These are phyloP conservation scores for Eristalis intricaria DNA, from an alignment of 2,888 invertebrate species.

Conservation along the genomic window DNA sequence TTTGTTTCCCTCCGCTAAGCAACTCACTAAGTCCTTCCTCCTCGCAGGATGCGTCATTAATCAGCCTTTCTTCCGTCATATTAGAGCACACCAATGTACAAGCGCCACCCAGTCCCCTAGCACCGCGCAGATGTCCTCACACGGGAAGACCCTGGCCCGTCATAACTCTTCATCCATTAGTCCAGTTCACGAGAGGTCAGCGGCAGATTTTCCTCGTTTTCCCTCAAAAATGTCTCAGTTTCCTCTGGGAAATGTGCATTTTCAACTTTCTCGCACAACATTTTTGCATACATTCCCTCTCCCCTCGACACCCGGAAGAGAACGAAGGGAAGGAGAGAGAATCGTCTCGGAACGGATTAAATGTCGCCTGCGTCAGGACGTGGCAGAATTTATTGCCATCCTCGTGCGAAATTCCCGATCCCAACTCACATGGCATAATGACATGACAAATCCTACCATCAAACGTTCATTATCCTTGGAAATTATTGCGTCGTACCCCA, in stretches of 20 bases:
- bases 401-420: slow-evolving; percentile 48
- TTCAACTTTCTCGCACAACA: slow-evolving; percentile 50
- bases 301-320: not conserved
- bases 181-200: slow-evolving; percentile 25
- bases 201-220: slow-evolving; percentile 3
- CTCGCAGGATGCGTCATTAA: not conserved
- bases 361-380: slow-evolving; percentile 32
- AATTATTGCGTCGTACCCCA: slow-evolving; percentile 56
- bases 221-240: slow-evolving; percentile 6
- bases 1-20: not conserved
- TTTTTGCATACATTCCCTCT: slow-evolving; percentile 54
- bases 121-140: slow-evolving; percentile 42
- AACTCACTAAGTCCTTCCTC: not conserved
- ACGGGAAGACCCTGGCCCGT: not conserved
- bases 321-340: not conserved
- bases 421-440: slow-evolving; percentile 64
- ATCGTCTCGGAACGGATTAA: slow-evolving; percentile 59
- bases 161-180: slow-evolving; percentile 40
- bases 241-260: slow-evolving; percentile 55
- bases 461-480: slow-evolving; percentile 53
- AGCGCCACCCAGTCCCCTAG: not conserved
- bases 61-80: not conserved
- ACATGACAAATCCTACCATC: slow-evolving; percentile 66
- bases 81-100: not conserved
- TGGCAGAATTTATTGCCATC: slow-evolving; percentile 57